A percentile compares a stretch with the other conserved stretches of the same genome.
phyloP scores from a whole-genome alignment of 2,888 invertebrate genomes.

The Melipona beecheii region DNA sequence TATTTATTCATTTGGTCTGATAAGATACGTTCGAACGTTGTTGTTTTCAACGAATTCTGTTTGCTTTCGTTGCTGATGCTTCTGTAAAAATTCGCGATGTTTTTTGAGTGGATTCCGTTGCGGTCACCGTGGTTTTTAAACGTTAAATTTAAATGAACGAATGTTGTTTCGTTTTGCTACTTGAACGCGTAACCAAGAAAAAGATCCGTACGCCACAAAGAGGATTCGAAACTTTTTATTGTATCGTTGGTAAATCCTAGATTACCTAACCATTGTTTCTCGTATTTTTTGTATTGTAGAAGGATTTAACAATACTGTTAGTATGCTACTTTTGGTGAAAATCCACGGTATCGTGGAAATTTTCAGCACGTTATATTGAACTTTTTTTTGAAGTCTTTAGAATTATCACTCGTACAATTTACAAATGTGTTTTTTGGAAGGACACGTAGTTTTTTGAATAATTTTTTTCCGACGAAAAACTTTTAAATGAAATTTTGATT shows the following conservation, averaged over 20 bases:
- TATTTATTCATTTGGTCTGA: constrained; percentile 21
- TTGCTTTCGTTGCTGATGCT: no score
- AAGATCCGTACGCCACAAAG: neutral
- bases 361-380: neutral
- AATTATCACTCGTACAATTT: neutral
- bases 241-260: neutral
- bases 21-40: neutral
- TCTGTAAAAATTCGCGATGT: neutral
- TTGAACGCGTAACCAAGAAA: neutral
- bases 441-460: neutral
- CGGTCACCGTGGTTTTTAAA: neutral
- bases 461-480: neutral
- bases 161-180: neutral
- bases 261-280: neutral
- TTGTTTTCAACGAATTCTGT: constrained; percentile 1
- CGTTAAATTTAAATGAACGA: neutral
- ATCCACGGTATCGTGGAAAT: neutral
- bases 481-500: neutral
- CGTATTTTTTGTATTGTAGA: neutral
- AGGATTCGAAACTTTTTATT: neutral
- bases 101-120: neutral
- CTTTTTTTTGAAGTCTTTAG: neutral
- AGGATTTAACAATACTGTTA: neutral
- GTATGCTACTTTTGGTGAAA: neutral
- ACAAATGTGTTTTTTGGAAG: neutral